These are phyloP conservation scores for Pristionchus fissidentatus DNA, from an alignment of 2,888 invertebrate genomes.

Conservation along the genomic window DNA sequence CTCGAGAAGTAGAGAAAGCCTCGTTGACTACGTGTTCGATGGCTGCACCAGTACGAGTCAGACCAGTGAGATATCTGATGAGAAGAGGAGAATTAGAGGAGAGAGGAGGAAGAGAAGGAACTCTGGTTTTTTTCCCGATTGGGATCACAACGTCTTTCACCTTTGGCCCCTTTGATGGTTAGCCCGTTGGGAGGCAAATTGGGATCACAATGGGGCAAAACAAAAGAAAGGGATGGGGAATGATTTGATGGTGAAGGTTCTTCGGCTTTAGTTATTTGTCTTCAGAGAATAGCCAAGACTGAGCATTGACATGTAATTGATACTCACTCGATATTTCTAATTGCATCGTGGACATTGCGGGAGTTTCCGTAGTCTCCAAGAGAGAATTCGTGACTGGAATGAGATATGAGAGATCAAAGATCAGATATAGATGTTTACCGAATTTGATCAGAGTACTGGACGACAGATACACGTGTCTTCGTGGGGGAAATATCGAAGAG, in stretches of 20 bases:
- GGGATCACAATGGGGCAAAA: no score
- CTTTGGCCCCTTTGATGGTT: no score
- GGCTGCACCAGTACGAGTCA: conserved; percentile 72
- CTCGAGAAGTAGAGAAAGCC: conserved; percentile 52
- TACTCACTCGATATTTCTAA: conserved; percentile 58
- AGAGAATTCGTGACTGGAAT: conserved; percentile 68
- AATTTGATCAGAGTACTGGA: conserved; percentile 73
- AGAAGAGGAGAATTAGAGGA: neutral
- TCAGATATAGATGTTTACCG: conserved; percentile 50
- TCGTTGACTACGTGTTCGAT: conserved; percentile 70
- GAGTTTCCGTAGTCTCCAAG: conserved; percentile 62
- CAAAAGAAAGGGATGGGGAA: no score
- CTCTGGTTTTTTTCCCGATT: no score
- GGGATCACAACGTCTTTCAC: no score
- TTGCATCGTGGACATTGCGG: conserved; percentile 58
- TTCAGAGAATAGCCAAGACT: neutral
- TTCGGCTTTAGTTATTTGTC: no score
- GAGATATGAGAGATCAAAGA: neutral
- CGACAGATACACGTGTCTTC: conserved; percentile 71
- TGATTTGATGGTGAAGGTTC: no score
- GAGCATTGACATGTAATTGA: neutral
- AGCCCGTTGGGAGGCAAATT: no score
- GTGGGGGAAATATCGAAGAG: conserved; percentile 71
- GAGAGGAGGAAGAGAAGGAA: no score
- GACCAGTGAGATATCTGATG: conserved; percentile 65